These are phyloP conservation scores for Acromyrmex echinatior DNA, from an alignment of 1,140 invertebrate species.

Conservation along the genomic window DNA sequence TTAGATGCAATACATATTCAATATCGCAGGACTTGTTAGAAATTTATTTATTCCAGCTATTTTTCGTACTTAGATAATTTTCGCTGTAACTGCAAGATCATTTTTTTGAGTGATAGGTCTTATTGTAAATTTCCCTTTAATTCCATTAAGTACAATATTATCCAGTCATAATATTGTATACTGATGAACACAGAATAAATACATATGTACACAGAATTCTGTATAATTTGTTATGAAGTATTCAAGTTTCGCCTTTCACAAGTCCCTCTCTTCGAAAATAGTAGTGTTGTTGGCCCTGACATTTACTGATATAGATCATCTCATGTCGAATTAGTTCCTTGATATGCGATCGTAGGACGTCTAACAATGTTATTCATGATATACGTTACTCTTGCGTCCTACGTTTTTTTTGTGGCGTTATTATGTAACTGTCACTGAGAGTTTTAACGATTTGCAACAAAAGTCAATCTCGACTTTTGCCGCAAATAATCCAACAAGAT, in stretches of 20 bases:
- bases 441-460: slow-evolving; percentile 5
- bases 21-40: too few species aligned
- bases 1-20: too few species aligned
- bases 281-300: slow-evolving; percentile 69
- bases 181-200: background rate
- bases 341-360: slow-evolving; percentile 34
- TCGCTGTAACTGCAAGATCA: too few species aligned
- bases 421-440: background rate
- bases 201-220: background rate
- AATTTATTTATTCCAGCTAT: too few species aligned
- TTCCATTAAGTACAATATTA: background rate
- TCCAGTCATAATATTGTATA: background rate
- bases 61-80: too few species aligned
- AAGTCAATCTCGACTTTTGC: background rate
- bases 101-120: background rate
- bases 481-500: background rate
- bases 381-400: background rate
- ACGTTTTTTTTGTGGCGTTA: background rate
- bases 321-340: slow-evolving; percentile 69
- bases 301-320: slow-evolving; percentile 73
- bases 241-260: slow-evolving; percentile 81
- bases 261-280: slow-evolving; percentile 66
- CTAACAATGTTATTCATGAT: background rate
- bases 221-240: slow-evolving; percentile 66
- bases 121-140: background rate